Conservation (phyloP, 2,888 invertebrate species). For the Argyresthia goedartella region DNA sequence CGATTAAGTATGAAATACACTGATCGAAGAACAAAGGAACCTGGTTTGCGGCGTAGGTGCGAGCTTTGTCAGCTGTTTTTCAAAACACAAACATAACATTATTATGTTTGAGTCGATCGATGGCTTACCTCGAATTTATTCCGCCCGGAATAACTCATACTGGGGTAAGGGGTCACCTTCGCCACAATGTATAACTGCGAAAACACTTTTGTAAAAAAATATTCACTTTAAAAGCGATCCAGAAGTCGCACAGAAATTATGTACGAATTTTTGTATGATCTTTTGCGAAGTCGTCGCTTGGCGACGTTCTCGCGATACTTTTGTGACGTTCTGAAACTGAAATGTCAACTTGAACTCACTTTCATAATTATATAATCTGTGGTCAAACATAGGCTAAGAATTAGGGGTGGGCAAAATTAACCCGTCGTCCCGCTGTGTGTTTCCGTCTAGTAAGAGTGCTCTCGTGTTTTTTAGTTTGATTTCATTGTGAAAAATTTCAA, state of each 20-base stretch:
- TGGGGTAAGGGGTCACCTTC: slow-evolving; percentile 63
- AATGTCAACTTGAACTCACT: not conserved
- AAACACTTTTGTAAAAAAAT: slow-evolving; percentile 21
- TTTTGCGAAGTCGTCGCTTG: too few species aligned
- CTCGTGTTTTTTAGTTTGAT: too few species aligned
- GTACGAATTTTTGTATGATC: too few species aligned
- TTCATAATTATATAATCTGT: too few species aligned
- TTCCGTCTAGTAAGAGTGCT: too few species aligned
- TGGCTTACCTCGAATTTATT: slow-evolving; percentile 74
- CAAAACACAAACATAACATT: slow-evolving; percentile 54
- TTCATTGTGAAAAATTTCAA: too few species aligned
- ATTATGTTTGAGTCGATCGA: slow-evolving; percentile 14
- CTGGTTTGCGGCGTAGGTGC: slow-evolving; percentile 12
- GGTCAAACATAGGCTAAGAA: too few species aligned
- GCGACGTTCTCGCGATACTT: not conserved
- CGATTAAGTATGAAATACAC: not conserved
- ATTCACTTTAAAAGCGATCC: slow-evolving; percentile 4
- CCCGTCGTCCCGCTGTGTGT: too few species aligned
- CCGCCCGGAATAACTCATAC: slow-evolving; percentile 74
- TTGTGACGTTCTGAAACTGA: not conserved
- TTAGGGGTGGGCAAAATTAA: too few species aligned
- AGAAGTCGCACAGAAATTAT: too few species aligned
- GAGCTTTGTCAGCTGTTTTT: slow-evolving; percentile 73
- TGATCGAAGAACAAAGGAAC: slow-evolving; percentile 44
- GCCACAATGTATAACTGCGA: slow-evolving; percentile 53